Percentiles rank a stretch among this genome's conserved stretches.
These are phyloP conservation scores for Erebia epiphron DNA, from an alignment of 2,888 invertebrate species.

Conservation along the genomic window DNA sequence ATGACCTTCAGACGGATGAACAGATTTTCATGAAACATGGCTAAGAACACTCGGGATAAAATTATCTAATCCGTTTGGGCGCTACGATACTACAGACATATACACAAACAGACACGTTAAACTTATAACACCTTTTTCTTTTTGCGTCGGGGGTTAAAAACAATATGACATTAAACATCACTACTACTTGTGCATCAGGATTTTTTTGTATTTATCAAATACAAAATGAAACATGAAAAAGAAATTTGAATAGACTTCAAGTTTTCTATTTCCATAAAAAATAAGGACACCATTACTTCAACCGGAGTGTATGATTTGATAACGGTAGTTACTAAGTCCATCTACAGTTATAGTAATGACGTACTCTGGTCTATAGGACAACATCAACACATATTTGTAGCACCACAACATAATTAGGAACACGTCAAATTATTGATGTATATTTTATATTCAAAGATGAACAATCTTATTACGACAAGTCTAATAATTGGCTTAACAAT, in stretches of 20 bases:
- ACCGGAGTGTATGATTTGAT: neutral
- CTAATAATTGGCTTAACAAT: neutral
- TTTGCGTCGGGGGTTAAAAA: too few species aligned
- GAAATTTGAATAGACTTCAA: too few species aligned
- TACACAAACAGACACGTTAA: too few species aligned
- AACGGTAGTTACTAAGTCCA: constrained; percentile 2
- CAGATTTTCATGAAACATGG: too few species aligned
- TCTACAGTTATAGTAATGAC: constrained; percentile 9
- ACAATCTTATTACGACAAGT: neutral
- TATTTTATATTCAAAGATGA: neutral
- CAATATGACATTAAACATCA: neutral
- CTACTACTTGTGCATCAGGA: neutral
- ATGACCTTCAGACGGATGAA: too few species aligned
- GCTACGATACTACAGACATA: too few species aligned
- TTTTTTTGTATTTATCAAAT: neutral
- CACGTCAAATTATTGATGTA: neutral
- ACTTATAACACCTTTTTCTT: too few species aligned
- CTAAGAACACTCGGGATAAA: too few species aligned
- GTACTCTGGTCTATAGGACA: neutral
- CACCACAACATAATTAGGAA: neutral
- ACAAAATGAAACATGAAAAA: neutral
- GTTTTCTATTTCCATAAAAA: too few species aligned
- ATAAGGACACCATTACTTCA: neutral
- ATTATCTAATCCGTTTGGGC: too few species aligned
- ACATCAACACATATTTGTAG: neutral